These are phyloP conservation scores for Argya squamiceps DNA, from an alignment of 2,797 vertebrate species.

Conservation along the genomic window DNA sequence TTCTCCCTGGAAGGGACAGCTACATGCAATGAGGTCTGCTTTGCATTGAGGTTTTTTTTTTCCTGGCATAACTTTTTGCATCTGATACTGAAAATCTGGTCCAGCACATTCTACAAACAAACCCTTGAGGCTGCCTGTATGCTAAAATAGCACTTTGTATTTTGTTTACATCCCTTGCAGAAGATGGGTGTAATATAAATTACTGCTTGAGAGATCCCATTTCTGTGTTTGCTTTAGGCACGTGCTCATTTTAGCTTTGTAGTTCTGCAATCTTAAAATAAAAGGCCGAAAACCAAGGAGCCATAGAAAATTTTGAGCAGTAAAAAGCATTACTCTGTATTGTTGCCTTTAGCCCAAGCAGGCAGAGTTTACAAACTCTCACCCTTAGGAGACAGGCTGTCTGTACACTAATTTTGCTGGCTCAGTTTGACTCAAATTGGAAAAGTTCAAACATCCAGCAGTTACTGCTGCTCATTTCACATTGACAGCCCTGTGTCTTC, in stretches of 20 bases:
- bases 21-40: not conserved
- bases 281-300: fast-evolving
- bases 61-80: not conserved
- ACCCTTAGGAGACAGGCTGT: not conserved
- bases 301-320: not conserved
- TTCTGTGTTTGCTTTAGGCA: constrained; percentile 18
- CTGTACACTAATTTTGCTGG: not conserved
- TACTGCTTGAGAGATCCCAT: not conserved
- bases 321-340: not conserved
- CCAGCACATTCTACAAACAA: not conserved
- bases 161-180: constrained; percentile 35
- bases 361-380: not conserved
- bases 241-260: not conserved
- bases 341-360: not conserved
- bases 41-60: not conserved
- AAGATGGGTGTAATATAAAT: not conserved
- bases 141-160: constrained; percentile 15
- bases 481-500: not conserved
- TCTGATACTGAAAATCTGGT: constrained; percentile 8
- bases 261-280: not conserved
- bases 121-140: not conserved
- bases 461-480: not conserved
- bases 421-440: not conserved
- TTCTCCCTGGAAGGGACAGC: not conserved
- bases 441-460: not conserved